Base-by-base conservation (phyloP, 2,888 invertebrate species). In the Cyclophora punctaria region DNA sequence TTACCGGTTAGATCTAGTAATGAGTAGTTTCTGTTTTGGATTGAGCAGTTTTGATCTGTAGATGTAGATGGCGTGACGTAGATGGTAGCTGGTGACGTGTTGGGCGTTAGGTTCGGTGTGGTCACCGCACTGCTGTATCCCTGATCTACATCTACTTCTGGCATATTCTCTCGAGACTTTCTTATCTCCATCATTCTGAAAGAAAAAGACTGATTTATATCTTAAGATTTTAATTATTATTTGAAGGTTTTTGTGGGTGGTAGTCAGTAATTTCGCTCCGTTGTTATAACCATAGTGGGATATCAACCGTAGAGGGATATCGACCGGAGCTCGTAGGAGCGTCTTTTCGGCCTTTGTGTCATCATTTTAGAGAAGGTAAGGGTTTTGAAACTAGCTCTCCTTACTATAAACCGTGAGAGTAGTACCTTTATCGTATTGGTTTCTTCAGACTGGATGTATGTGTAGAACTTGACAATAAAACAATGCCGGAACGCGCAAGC, bases 131-230 rank as follows among this genome's bases (percentile, higher is more conserved):
- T 86, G 61, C 83, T 71, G 58, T 86, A 86, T 0, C 87, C 86
- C 55, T 85, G 85, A 50, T 86, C 87, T 0, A 73, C 62, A 45
- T 86, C 83, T 0, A 74, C 64, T 7, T 83, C 83, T 0, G 57
- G 60, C 1, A 63, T 63, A 0, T 66, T 60, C 41, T 83, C 84
- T 40, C 83, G 77, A 0, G 81, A 72, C 52, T 84, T 85, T 37
- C 85, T 57, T 20, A 80, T 81, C 55, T 81, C 80, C 87, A 87
- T 88, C 87, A 88, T 87, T 53, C 87, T 88, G 80, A 33, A 63
- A 68, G 44, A 4, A 4, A 44, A 49, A 20, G 4, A 7, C 42
- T 43, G 5, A 3, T 44, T 41, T 6, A 7, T 35, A 35, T 3
- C n/a, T 37, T 41, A 7, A 34, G 40, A 41, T 5, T 0, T 3